These are phyloP conservation scores for Helicolenus hilgendorfi DNA, from an alignment of 2,797 vertebrate species.

Conservation along the genomic window DNA sequence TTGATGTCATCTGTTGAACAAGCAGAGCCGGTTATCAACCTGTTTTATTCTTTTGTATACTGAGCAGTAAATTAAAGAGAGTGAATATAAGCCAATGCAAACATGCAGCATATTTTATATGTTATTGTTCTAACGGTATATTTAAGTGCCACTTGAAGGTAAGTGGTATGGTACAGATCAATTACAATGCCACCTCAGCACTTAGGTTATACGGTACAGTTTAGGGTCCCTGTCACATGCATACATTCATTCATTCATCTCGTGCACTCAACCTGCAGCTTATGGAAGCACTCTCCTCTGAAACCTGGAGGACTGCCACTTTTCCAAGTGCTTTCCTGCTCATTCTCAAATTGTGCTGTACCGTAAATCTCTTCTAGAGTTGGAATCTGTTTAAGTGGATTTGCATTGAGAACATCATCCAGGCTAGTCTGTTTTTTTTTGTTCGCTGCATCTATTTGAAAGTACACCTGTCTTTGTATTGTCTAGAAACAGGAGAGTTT, in stretches of 20 bases:
- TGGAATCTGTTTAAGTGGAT: slow-evolving; percentile 39
- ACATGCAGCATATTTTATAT: background rate
- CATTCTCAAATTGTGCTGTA: slow-evolving; percentile 28
- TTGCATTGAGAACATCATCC: slow-evolving; percentile 39
- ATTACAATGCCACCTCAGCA: background rate
- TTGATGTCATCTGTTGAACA: slow-evolving; percentile 15
- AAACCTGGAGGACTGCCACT: slow-evolving; percentile 46
- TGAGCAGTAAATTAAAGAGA: background rate
- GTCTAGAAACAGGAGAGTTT: background rate
- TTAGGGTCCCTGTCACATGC: background rate
- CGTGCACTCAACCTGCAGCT: slow-evolving; percentile 5
- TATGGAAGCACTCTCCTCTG: background rate
- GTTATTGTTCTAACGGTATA: background rate
- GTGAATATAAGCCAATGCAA: background rate
- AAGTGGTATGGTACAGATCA: background rate
- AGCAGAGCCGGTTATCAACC: slow-evolving; percentile 2
- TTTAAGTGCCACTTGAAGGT: background rate
- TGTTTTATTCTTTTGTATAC: background rate
- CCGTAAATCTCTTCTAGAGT: slow-evolving; percentile 48
- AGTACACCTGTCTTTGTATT: slow-evolving; percentile 18
- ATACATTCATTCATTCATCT: slow-evolving; percentile 29
- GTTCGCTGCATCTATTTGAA: slow-evolving; percentile 2
- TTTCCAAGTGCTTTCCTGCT: slow-evolving; percentile 43
- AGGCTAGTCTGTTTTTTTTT: background rate
- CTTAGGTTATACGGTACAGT: background rate